phyloP scores from a whole-genome alignment of 2,113 vertebrate species.

The Cynoglossus semilaevis region DNA sequence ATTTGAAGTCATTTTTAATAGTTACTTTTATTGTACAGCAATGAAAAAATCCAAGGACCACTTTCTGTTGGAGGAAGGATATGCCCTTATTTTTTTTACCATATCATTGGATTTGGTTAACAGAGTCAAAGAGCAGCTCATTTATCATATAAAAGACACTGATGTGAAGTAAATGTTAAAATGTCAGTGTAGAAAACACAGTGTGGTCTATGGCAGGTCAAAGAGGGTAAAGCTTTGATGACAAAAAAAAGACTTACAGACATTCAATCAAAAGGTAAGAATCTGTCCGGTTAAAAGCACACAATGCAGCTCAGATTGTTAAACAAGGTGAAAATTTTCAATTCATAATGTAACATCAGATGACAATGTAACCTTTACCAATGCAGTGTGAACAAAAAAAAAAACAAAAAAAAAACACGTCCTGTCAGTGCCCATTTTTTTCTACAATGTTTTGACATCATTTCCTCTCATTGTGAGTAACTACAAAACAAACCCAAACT shows the following conservation, averaged over 20 bases:
- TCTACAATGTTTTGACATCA: constrained; percentile 5
- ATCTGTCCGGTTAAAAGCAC: constrained; percentile 54
- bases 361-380: constrained; percentile 13
- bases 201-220: constrained; percentile 75
- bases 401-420: constrained; percentile 11
- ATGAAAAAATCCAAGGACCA: background rate
- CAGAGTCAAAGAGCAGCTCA: constrained; percentile 22
- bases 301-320: constrained; percentile 42
- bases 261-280: constrained; percentile 58
- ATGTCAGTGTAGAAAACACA: constrained; percentile 37
- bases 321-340: constrained; percentile 10
- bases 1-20: background rate
- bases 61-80: too few relatives aligned
- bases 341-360: constrained; percentile 15
- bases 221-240: constrained; percentile 64
- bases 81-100: too few relatives aligned
- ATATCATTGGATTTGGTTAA: background rate
- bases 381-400: background rate
- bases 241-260: constrained; percentile 63
- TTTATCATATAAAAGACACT: too few relatives aligned
- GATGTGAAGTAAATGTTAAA: constrained; percentile 40
- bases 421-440: constrained; percentile 3
- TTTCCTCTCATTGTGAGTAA: background rate
- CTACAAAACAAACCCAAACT: constrained; percentile 30
- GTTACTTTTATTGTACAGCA: background rate